Evolutionary conservation across 2,888 invertebrate genomes (phyloP).

Genomic region (Agelastica alni): DNA sequence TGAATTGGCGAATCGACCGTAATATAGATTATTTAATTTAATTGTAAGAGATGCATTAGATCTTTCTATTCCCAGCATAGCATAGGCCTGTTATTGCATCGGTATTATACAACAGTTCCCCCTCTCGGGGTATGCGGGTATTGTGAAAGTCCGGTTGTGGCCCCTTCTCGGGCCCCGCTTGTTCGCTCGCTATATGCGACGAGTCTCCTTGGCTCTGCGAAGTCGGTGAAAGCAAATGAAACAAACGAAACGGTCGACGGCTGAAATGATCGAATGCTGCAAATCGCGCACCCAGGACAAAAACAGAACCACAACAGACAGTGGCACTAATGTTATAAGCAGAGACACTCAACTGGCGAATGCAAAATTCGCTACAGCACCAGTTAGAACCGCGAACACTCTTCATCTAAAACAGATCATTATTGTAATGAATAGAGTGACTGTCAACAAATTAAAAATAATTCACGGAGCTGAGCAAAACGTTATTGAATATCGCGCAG

Average conservation of each 20-base stretch:
- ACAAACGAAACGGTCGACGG: too few relatives aligned
- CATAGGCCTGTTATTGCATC: conserved; percentile 51
- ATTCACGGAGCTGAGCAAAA: conserved; percentile 34
- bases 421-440: too few relatives aligned
- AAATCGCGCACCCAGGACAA: conserved; percentile 8
- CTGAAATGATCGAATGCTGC: conserved; percentile 33
- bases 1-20: conserved; percentile 21
- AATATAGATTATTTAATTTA: conserved; percentile 38
- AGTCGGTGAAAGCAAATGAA: conserved; percentile 56
- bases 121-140: conserved; percentile 49
- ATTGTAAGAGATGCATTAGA: conserved; percentile 42
- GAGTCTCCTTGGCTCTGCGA: conserved; percentile 56
- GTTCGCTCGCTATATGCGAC: conserved; percentile 52
- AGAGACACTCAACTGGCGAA: conserved; percentile 36
- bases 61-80: conserved; percentile 44
- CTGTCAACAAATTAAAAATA: conserved; percentile 39
- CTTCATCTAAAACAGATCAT: too few relatives aligned
- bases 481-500: conserved; percentile 39
- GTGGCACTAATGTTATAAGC: too few relatives aligned
- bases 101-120: conserved; percentile 56
- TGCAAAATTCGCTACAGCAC: conserved; percentile 45
- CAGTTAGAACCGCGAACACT: conserved; percentile 34
- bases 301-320: conserved; percentile 4
- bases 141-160: conserved; percentile 57
- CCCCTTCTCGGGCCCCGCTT: conserved; percentile 55